These are phyloP conservation scores for Haplochromis vanheusdeni DNA, from an alignment of 2,113 vertebrate genomes.

Conservation along the genomic window DNA sequence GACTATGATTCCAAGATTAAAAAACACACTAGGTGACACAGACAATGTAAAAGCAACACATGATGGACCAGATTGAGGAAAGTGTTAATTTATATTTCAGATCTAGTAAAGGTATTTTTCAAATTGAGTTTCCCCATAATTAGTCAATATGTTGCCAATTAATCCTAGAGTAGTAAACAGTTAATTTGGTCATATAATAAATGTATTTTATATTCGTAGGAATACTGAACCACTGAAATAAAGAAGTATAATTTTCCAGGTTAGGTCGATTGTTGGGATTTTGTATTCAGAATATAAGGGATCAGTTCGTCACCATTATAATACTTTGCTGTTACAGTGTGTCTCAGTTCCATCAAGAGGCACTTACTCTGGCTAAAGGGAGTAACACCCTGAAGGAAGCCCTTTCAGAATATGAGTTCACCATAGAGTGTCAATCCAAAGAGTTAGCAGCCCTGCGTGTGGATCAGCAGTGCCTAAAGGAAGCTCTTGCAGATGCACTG, in stretches of 20 bases:
- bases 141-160: not conserved
- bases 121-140: not conserved
- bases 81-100: not conserved
- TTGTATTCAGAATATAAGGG: not conserved
- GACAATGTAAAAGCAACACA: not conserved
- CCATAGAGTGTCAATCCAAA: conserved; percentile 61
- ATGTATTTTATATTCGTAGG: not conserved
- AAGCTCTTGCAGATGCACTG: conserved; percentile 6
- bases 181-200: not conserved
- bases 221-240: not conserved
- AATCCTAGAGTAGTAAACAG: not conserved
- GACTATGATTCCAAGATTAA: not conserved
- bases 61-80: not conserved
- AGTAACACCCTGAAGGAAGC: conserved; percentile 34
- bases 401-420: conserved; percentile 53
- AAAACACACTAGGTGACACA: not conserved
- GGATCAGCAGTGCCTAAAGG: conserved; percentile 41
- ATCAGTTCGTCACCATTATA: not conserved
- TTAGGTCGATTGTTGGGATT: not conserved
- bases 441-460: conserved; percentile 42
- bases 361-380: conserved; percentile 52
- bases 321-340: conserved; percentile 43
- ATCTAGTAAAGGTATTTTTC: not conserved
- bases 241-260: not conserved
- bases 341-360: conserved; percentile 60